These are phyloP conservation scores for Linnaemya vulpina DNA, from an alignment of 2,888 invertebrate species.

Conservation along the genomic window DNA sequence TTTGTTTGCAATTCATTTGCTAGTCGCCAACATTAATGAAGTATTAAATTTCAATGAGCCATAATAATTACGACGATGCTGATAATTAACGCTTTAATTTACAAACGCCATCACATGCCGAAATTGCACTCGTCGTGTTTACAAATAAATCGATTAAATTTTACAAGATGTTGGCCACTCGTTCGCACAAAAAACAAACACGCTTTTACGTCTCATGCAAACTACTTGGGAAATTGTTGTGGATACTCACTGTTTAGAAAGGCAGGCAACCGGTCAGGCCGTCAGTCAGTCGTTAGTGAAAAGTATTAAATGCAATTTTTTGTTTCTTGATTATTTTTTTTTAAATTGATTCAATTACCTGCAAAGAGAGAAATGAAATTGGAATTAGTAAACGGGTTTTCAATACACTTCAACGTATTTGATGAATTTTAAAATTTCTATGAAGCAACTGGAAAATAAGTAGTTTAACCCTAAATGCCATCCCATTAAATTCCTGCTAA, in stretches of 20 bases:
- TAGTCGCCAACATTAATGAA: slow-evolving; percentile 27
- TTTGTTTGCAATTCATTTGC: slow-evolving; percentile 26
- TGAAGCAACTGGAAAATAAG: no score
- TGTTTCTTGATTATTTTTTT: slow-evolving; percentile 20
- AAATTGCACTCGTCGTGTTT: background rate
- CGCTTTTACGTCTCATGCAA: background rate
- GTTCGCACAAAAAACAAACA: background rate
- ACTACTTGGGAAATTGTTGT: slow-evolving; percentile 1
- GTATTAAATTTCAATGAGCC: slow-evolving; percentile 62
- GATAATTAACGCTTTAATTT: slow-evolving; percentile 48
- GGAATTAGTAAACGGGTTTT: slow-evolving; percentile 1
- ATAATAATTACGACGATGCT: slow-evolving; percentile 49
- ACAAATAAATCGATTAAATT: background rate
- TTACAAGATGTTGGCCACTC: background rate
- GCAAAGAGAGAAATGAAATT: slow-evolving; percentile 45
- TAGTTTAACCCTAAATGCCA: no score
- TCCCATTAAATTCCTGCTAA: no score
- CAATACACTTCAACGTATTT: background rate
- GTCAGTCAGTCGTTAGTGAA: background rate
- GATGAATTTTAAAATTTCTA: background rate
- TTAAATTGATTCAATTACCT: slow-evolving; percentile 54
- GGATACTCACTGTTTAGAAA: background rate
- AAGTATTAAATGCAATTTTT: slow-evolving; percentile 20
- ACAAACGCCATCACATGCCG: slow-evolving; percentile 23
- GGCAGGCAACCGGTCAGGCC: no score